A percentile compares a stretch with the other conserved stretches of the same genome.
Conservation (phyloP, 2,113 vertebrate species). For the Oryzias woworae region DNA sequence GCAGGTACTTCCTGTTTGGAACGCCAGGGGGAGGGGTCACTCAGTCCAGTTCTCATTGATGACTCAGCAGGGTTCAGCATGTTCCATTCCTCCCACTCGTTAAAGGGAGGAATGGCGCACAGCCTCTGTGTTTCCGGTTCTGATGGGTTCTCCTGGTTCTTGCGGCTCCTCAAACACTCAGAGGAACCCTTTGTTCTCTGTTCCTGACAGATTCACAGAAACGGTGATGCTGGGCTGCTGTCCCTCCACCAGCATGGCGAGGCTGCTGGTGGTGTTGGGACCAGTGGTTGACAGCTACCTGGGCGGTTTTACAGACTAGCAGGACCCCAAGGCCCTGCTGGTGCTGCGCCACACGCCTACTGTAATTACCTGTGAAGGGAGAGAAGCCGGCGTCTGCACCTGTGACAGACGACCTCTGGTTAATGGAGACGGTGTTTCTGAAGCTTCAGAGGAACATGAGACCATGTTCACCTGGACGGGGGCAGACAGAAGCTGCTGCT, state of each 20-base stretch:
- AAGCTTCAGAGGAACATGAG: no score
- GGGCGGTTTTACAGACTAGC: constrained; percentile 66
- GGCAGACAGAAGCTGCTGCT: no score
- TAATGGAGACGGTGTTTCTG: constrained; percentile 49
- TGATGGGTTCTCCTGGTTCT: constrained; percentile 20
- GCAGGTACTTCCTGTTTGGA: no score
- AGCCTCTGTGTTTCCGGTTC: no score
- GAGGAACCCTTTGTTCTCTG: constrained; percentile 50
- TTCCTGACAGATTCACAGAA: constrained; percentile 55
- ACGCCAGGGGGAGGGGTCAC: no score
- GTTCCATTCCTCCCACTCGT: no score
- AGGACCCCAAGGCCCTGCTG: constrained; percentile 63
- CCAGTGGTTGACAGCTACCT: constrained; percentile 74
- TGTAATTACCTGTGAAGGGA: constrained; percentile 72
- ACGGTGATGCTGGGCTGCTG: constrained; percentile 67
- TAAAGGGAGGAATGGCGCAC: no score
- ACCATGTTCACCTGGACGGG: no score
- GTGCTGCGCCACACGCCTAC: constrained; percentile 68
- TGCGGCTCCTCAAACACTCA: constrained; percentile 44
- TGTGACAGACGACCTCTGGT: constrained; percentile 69
- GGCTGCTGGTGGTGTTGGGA: constrained; percentile 47
- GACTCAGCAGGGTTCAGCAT: no score
- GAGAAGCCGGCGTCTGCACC: constrained; percentile 56
- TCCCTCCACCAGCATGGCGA: constrained; percentile 46
- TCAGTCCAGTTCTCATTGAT: no score